Evolutionary conservation across 2,888 invertebrate genomes (phyloP).

Genomic region (Timandra comae): DNA sequence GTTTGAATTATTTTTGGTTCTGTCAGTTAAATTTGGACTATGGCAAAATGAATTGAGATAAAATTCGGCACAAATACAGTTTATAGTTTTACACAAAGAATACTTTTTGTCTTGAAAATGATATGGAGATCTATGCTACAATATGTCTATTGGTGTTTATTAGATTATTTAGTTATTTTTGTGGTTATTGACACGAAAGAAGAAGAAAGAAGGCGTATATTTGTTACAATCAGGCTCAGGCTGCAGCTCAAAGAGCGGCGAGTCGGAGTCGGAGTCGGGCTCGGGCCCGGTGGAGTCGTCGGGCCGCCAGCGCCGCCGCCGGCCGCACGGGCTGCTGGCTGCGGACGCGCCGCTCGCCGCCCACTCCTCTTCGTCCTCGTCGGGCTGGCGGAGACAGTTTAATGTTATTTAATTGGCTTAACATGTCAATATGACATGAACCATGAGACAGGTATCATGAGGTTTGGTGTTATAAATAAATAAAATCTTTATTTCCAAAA

Average conservation of each 20-base stretch:
- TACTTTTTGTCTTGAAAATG: not conserved
- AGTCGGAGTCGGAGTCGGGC: slow-evolving; percentile 60
- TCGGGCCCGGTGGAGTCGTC: slow-evolving; percentile 58
- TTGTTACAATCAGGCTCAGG: slow-evolving; percentile 54
- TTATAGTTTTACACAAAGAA: not conserved
- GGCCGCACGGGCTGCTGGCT: slow-evolving; percentile 36
- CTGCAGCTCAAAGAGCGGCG: slow-evolving; percentile 57
- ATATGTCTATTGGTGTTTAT: too few species aligned
- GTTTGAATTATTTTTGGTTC: not conserved
- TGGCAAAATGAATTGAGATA: not conserved
- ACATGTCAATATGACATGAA: too few species aligned
- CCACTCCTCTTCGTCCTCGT: slow-evolving; percentile 65
- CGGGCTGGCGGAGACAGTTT: slow-evolving; percentile 20
- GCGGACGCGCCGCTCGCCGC: slow-evolving; percentile 36
- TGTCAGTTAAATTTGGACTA: not conserved
- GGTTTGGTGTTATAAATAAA: too few species aligned
- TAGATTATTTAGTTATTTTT: too few species aligned
- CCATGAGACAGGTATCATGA: too few species aligned
- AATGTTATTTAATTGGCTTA: too few species aligned
- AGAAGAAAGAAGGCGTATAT: too few species aligned
- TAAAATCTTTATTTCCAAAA: too few species aligned
- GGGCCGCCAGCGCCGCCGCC: slow-evolving; percentile 37
- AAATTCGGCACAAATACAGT: not conserved
- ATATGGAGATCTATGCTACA: too few species aligned
- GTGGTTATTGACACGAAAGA: too few species aligned